phyloP scores from a whole-genome alignment of 2,888 invertebrate species.

The Chirona hameri region DNA sequence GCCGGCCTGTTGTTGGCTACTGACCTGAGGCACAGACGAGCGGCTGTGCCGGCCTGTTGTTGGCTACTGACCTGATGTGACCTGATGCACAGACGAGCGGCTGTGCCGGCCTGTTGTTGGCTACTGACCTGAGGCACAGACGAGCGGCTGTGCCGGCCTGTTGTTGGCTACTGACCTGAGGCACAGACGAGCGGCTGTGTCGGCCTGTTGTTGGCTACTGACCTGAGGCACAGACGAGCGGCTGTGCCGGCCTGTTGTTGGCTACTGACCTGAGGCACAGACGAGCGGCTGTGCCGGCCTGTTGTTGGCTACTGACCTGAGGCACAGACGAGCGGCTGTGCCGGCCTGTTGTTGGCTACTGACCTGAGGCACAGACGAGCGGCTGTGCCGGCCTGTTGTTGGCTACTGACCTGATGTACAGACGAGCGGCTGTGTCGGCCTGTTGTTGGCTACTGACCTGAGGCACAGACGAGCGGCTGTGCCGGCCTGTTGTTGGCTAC shows the following conservation, averaged over 20 bases:
- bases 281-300: constrained; percentile 44
- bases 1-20: too few relatives aligned
- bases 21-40: constrained; percentile 34
- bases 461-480: constrained; percentile 42
- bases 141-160: constrained; percentile 44
- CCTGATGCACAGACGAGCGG: constrained; percentile 39
- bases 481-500: too few relatives aligned
- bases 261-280: constrained; percentile 29
- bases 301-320: not conserved
- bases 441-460: not conserved
- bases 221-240: constrained; percentile 37
- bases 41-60: too few relatives aligned
- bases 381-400: too few relatives aligned
- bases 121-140: constrained; percentile 32
- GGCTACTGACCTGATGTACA: constrained; percentile 24
- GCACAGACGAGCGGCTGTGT: constrained; percentile 42
- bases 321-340: constrained; percentile 42
- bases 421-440: constrained; percentile 43
- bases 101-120: too few relatives aligned
- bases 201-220: too few relatives aligned
- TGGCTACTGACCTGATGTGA: too few relatives aligned
- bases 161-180: not conserved
- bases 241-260: too few relatives aligned
- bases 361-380: constrained; percentile 37
- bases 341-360: too few relatives aligned